Conservation (phyloP, 2,797 vertebrate genomes). For the Staurois parvus region DNA sequence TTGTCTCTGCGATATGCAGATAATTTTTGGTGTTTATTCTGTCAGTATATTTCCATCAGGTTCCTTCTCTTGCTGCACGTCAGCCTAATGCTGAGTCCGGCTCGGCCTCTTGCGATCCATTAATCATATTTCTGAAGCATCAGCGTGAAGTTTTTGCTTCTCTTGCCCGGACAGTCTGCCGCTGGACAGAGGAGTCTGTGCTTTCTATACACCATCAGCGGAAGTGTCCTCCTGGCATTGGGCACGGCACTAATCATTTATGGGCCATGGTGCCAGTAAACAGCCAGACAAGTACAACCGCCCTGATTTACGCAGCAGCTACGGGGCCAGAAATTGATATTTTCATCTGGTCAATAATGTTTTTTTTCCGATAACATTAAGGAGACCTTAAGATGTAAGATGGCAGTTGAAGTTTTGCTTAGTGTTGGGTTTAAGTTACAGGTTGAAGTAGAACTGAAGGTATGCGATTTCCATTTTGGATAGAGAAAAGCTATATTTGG, state of each 20-base stretch:
- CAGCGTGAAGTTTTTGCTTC: neutral
- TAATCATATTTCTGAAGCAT: slow-evolving; percentile 22
- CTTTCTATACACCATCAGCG: slow-evolving; percentile 29
- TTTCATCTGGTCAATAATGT: slow-evolving; percentile 16
- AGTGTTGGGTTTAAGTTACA: neutral
- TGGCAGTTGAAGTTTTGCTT: neutral
- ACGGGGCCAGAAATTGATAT: slow-evolving; percentile 25
- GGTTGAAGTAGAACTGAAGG: too few species aligned
- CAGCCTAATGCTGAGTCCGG: neutral
- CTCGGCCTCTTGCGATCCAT: neutral
- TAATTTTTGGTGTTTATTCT: neutral
- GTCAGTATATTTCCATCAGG: neutral
- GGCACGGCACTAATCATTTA: slow-evolving; percentile 29
- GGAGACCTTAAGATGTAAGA: neutral
- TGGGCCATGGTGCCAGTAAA: neutral
- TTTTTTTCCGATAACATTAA: neutral
- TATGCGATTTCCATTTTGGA: too few species aligned
- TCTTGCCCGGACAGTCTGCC: slow-evolving; percentile 21
- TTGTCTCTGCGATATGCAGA: too few species aligned
- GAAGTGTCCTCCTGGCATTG: slow-evolving; percentile 38
- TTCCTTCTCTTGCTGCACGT: neutral
- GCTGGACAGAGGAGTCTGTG: slow-evolving; percentile 4
- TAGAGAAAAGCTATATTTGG: too few species aligned
- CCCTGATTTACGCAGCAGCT: slow-evolving; percentile 2
- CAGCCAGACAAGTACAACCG: neutral